Base-by-base conservation (phyloP, 2,113 vertebrate genomes). In the Otocyon megalotis region DNA sequence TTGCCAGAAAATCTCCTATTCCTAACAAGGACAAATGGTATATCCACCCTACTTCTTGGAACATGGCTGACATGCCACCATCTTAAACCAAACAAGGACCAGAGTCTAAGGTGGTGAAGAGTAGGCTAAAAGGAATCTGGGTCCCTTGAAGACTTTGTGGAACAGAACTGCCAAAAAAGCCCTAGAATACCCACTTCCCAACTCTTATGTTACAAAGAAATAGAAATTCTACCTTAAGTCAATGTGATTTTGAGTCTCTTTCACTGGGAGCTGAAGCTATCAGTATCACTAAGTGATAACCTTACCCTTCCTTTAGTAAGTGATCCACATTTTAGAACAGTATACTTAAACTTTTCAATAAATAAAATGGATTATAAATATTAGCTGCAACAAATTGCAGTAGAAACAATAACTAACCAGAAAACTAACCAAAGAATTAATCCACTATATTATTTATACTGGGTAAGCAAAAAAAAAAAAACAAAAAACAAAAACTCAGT, bases 301-400 rank as follows among this genome's bases (percentile, higher is more conserved):
- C 71, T 62, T 94, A 76, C 7, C 69, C 37, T 50, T 77, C 62
- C 48, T 88, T 71, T 79, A 93, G 69, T 71, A 24, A 91, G 17
- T 62, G 67, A 72, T 53, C 63, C 72, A 79, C 28, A 88, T 20
- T 67, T 50, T 12, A 92, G 30, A 56, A 79, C 28, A 63, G 4
- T 32, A 24, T 8, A 80, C 50, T 89, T 89, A 93, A 30, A 54
- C 69, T 84, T 84, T 96, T 81, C 71, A 94, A 88, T 17, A 96
- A 84, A 80, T 72, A 82, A 96, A 90, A 83, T 81, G 60, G 53
- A 60, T 88, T 86, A 93, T 19, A 90, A 85, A 90, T 37, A 76
- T 43, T 43, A 60, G 56, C 43, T 65, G 20, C 53, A 56, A 94
- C 20, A 86, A 69, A 94, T 2, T 81, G 9, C 62, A 74, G 92